phyloP scores from a whole-genome alignment of 92 coral and sea anemone species.

The Umimayanthus kanabou region DNA sequence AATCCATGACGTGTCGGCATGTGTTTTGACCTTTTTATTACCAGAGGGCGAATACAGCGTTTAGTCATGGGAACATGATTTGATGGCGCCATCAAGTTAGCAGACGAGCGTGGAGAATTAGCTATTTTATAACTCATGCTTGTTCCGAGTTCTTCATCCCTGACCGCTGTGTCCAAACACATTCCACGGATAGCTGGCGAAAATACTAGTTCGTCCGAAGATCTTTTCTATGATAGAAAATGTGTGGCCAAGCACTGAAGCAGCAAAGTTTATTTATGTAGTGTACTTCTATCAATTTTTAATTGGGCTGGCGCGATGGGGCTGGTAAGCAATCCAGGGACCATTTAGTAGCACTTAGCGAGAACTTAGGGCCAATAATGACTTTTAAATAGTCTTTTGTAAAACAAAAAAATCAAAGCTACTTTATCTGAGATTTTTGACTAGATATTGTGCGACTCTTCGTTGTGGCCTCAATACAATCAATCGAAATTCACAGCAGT shows the following conservation, averaged over 20 bases:
- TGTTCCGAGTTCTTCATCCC: background rate
- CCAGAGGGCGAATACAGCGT: constrained; percentile 36
- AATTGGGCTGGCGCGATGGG: background rate
- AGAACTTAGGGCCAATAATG: constrained; percentile 26
- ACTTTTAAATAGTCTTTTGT: constrained; percentile 37
- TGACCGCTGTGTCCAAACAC: constrained; percentile 5
- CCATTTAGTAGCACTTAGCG: constrained; percentile 36
- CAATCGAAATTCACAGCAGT: background rate
- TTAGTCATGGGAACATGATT: constrained; percentile 41
- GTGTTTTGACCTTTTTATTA: constrained; percentile 19
- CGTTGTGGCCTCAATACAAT: constrained; percentile 8
- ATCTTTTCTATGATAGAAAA: background rate
- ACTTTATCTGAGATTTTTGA: constrained; percentile 25
- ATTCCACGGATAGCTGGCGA: constrained; percentile 1
- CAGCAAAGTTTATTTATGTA: background rate
- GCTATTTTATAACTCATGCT: background rate
- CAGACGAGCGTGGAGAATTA: background rate
- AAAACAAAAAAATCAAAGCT: constrained; percentile 16
- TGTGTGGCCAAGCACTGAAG: background rate
- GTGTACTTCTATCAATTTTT: constrained; percentile 5
- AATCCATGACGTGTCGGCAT: constrained; percentile 38
- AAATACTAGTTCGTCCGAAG: background rate
- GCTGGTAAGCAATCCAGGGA: background rate
- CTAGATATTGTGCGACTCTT: constrained; percentile 22
- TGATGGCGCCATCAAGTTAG: constrained; percentile 28